Base-by-base conservation (phyloP, 2,113 vertebrate genomes). In the Cairina moschata region DNA sequence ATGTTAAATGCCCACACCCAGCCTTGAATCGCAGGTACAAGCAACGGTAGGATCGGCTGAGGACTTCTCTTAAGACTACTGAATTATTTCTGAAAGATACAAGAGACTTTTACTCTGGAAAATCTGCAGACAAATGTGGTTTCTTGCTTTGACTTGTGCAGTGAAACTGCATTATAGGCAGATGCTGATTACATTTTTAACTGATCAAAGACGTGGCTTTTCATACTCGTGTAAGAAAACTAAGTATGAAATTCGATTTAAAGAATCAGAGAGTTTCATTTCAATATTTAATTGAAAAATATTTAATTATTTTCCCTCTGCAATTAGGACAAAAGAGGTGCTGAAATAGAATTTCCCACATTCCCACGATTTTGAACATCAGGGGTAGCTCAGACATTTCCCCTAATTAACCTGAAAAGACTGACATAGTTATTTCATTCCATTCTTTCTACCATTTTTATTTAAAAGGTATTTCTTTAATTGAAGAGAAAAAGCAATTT, bases 401-500 rank as follows among this genome's bases (percentile, higher is more conserved):
- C n/a, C 48, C 26, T 91, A 79, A 89, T 84, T 91, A 87, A 91
- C 32, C 42, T 79, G 34, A 84, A 86, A 88, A 68, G 60, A 54
- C 26, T 44, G 52, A 93, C 59, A 52, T 2, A 50, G 40, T 78
- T 90, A 71, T 50, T 91, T 62, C 4, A 32, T 83, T 83, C 87
- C 6, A 6, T 65, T 90, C 54, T 81, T 68, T 40, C 54, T 76
- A 55, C 11, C 6, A 21, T 48, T 89, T 83, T 54, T 54, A 86
- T 62, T 91, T 81, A 68, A 86, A 94, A 90, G 17, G 5, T 82
- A 65, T 77, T 87, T 86, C 71, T 82, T 95, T 94, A 94, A 85
- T 82, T 76, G 75, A 89, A 85, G 25, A 82, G 52, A 74, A 84
- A 94, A 94, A 95, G 56, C 18, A 79, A 79, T 92, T 96, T 91